phyloP scores from a whole-genome alignment of 2,797 vertebrate genomes.

The Anabas testudineus region DNA sequence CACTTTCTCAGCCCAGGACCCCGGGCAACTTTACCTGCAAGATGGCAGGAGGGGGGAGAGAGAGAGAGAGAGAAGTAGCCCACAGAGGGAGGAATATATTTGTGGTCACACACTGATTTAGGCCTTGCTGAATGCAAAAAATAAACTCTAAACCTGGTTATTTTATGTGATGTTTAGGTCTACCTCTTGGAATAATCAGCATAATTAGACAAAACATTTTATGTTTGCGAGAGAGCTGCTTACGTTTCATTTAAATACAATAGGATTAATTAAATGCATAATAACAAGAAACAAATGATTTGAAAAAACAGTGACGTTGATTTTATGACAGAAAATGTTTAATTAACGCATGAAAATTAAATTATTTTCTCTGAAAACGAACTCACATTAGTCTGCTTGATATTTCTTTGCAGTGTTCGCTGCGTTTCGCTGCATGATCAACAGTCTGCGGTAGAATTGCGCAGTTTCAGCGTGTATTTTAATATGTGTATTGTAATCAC shows the following conservation, averaged over 20 bases:
- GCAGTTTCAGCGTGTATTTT: not conserved
- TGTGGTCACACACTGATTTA: conserved; percentile 7
- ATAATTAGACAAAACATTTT: not conserved
- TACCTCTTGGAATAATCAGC: not conserved
- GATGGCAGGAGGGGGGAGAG: conserved; percentile 49
- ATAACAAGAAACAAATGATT: too few relatives aligned
- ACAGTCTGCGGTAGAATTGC: not conserved
- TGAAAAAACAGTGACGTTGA: not conserved
- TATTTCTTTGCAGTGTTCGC: conserved; percentile 6
- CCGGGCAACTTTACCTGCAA: conserved; percentile 75
- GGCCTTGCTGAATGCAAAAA: conserved; percentile 37
- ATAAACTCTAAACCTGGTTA: not conserved
- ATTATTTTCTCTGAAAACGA: not conserved
- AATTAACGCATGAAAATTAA: not conserved
- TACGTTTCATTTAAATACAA: not conserved
- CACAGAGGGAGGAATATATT: not conserved
- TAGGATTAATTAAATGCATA: too few relatives aligned
- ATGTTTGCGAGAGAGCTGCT: not conserved
- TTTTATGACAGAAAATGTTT: not conserved
- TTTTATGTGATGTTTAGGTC: not conserved
- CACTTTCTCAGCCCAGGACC: conserved; percentile 68
- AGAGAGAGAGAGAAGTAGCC: not conserved
- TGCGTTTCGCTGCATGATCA: not conserved
- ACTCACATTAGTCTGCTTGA: not conserved
- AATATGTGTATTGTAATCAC: not conserved